Conservation (phyloP, 2,888 invertebrate species). For the Callyntrura sp. region DNA sequence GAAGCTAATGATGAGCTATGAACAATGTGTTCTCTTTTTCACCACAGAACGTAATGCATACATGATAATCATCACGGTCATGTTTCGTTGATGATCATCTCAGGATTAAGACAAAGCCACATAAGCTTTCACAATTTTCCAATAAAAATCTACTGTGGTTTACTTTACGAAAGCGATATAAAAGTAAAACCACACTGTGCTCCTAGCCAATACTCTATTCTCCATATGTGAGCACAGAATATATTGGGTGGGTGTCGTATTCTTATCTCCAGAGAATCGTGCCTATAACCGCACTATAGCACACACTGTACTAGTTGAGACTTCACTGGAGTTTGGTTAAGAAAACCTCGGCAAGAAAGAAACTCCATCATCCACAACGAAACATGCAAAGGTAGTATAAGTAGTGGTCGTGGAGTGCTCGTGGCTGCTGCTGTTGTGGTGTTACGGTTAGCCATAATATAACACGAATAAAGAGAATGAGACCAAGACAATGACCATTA, state of each 20-base stretch:
- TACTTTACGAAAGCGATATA: constrained; percentile 53
- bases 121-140: constrained; percentile 56
- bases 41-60: constrained; percentile 8
- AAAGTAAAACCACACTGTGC: constrained; percentile 64
- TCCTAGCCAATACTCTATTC: not conserved
- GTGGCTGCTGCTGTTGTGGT: not conserved
- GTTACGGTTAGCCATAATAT: constrained; percentile 2
- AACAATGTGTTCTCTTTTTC: constrained; percentile 39
- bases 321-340: not conserved
- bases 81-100: constrained; percentile 55
- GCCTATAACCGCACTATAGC: not conserved
- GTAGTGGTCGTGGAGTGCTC: not conserved
- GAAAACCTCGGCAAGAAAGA: not conserved
- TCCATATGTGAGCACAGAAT: not conserved
- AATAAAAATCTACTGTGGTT: constrained; percentile 61
- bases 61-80: constrained; percentile 51
- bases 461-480: no score
- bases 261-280: not conserved
- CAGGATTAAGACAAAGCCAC: constrained; percentile 67
- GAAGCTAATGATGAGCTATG: constrained; percentile 66
- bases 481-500: constrained; percentile 60
- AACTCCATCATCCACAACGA: constrained; percentile 4
- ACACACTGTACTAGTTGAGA: not conserved
- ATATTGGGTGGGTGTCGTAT: not conserved
- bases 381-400: no score